Evolutionary conservation across 2,797 vertebrate species (phyloP).

Genomic region (Diceros bicornis): DNA sequence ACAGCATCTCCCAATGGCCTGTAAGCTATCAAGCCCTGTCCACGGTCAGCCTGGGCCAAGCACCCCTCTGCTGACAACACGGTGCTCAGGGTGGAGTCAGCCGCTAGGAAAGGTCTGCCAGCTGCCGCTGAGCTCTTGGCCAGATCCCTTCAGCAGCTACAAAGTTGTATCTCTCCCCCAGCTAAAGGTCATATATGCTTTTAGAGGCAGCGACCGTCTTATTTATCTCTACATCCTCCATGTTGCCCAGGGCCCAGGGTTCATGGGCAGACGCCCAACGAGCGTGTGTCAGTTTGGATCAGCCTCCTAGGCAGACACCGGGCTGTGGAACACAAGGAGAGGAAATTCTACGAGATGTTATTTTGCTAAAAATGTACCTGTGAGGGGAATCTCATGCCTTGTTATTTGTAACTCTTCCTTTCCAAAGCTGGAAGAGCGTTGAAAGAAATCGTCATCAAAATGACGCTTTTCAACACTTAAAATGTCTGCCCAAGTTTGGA

Average conservation of each 20-base stretch:
- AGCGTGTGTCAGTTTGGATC: background rate
- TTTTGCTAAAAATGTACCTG: constrained; percentile 63
- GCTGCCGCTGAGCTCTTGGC: background rate
- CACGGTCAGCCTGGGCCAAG: background rate
- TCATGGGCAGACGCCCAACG: background rate
- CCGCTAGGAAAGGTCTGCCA: background rate
- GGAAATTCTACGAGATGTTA: constrained; percentile 30
- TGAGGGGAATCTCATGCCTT: constrained; percentile 4
- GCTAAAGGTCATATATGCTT: background rate
- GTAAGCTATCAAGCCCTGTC: background rate
- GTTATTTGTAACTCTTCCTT: constrained; percentile 64
- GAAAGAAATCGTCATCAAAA: constrained; percentile 67
- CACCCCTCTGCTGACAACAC: background rate
- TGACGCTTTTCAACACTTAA: constrained; percentile 54
- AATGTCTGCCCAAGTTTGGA: constrained; percentile 18
- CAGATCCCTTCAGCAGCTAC: background rate
- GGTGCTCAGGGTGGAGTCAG: background rate
- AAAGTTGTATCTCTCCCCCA: background rate
- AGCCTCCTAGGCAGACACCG: background rate
- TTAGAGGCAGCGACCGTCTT: background rate
- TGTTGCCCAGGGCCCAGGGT: background rate
- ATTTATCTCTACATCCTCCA: background rate
- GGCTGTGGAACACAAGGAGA: constrained; percentile 6
- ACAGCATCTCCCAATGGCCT: constrained; percentile 55
- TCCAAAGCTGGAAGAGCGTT: constrained; percentile 45